Evolutionary conservation across 2,113 vertebrate genomes (phyloP), one percentile per base, ranked within the genome.

Genomic region (Hylia prasina): DNA sequence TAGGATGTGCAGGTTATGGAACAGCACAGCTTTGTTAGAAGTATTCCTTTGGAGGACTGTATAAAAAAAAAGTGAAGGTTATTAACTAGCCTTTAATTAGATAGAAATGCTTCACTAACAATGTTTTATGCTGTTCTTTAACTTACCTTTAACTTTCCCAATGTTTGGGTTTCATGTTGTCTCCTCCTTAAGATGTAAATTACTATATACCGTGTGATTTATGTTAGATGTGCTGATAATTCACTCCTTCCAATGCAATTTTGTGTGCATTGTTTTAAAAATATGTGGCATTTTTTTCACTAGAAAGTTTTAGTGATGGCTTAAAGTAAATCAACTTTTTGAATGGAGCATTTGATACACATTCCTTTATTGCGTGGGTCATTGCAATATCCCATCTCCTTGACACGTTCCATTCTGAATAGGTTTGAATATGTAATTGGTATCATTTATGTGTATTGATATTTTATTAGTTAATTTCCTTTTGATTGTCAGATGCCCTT

Each of bases 1-100:
- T 6, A 72, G 12, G 22, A 61, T 37, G 21, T 0, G 0, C 5
- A 44, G 10, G 4, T 45, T 72, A 48, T 0, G 6, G 28, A 83
- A 39, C 7, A 82, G 7, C 15, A 45, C 11, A 61, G 4, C 4
- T 83, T 83, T 73, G 24, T 31, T 58, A 57, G 12, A 57, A 57
- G 57, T 86, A 65, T 5, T 86, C 21, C 5, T 77, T 61, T 77
- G 28, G 10, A 75, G 3, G 6, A 33, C 10, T 40, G 21, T 9
- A 39, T 9, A 30, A 40, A 30, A 73, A 78, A 30, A 15, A 50
- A 61, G 9, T n/a, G 15, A 53, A 66, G 10, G 3, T 65, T 76
- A n/a, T 69, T 77, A 61, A 19, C 6, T 40, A 9, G 18, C n/a
- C 2, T 58, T 23, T 50, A 61, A 57, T 33, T 57, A 64, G 31